phyloP scores from a whole-genome alignment of 2,888 invertebrate genomes.

The Torymus tubicola region DNA sequence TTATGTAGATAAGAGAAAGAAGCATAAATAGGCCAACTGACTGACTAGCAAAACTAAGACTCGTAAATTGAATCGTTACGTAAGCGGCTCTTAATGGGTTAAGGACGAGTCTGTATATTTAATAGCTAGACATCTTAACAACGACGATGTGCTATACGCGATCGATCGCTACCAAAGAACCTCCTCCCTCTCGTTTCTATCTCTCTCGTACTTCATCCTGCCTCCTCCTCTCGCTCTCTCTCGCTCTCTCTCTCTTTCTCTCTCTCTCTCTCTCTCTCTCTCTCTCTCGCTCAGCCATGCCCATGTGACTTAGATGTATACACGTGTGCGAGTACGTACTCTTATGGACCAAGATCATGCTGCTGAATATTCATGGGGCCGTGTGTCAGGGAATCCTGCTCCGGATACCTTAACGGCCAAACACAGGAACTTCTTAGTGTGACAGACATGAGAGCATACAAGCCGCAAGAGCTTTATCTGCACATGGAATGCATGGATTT shows the following conservation, averaged over 20 bases:
- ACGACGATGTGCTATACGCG: constrained; percentile 20
- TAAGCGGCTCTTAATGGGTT: constrained; percentile 41
- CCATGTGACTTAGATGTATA: background rate
- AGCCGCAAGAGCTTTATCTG: constrained; percentile 20
- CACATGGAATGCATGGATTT: no score
- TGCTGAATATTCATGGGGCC: constrained; percentile 40
- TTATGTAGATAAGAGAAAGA: no score
- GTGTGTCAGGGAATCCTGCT: constrained; percentile 1
- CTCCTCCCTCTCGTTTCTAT: no score
- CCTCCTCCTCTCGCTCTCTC: no score
- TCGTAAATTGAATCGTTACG: constrained; percentile 48
- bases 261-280: no score
- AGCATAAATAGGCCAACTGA: no score
- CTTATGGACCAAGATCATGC: background rate
- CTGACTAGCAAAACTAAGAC: constrained; percentile 20
- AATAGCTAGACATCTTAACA: background rate
- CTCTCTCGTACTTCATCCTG: no score
- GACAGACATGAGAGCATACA: background rate
- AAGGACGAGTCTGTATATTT: constrained; percentile 35
- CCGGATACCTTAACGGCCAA: background rate
- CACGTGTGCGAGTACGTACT: background rate
- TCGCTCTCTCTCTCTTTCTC: no score
- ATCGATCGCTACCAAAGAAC: constrained; percentile 8
- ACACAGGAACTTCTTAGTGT: constrained; percentile 19
- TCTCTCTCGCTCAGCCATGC: no score